Conservation (phyloP, 1,140 invertebrate species). For the Delia radicum region DNA sequence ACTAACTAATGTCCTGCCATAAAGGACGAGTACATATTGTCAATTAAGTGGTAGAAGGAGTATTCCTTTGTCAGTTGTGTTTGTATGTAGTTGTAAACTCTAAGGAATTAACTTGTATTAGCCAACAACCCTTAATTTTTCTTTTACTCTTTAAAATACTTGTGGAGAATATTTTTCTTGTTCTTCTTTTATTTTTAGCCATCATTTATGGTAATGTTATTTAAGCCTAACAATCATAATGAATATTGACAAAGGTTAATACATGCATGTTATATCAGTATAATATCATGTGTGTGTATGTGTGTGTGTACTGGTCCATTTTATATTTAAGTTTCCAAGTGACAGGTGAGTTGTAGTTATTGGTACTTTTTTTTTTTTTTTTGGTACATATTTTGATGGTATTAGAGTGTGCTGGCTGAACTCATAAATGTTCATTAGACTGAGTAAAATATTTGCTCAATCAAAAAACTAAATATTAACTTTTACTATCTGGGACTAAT, state of each 20-base stretch:
- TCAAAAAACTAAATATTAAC: constrained; percentile 19
- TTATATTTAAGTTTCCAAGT: neutral
- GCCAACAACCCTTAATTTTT: constrained; percentile 18
- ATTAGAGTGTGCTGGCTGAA: neutral
- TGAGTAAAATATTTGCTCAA: constrained; percentile 20
- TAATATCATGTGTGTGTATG: neutral
- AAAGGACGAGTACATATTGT: too few species aligned
- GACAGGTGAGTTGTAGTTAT: neutral
- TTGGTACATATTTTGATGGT: neutral
- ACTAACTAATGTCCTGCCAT: neutral
- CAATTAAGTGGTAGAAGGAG: neutral
- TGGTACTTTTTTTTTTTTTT: neutral
- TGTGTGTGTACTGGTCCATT: neutral
- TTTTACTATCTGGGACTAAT: constrained; percentile 16
- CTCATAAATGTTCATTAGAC: constrained; percentile 18
- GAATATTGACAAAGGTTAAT: constrained; percentile 30
- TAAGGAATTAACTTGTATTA: constrained; percentile 20
- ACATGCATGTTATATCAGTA: neutral
- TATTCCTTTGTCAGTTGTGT: neutral
- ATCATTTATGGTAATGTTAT: constrained; percentile 20
- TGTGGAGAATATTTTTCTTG: neutral
- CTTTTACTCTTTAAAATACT: neutral
- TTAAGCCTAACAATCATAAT: constrained; percentile 25
- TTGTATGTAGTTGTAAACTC: neutral
- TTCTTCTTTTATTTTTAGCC: neutral